Percentiles rank a stretch among this genome's conserved stretches.
These are phyloP conservation scores for Lumbricus terrestris DNA, from an alignment of 2,888 invertebrate species.

Conservation along the genomic window DNA sequence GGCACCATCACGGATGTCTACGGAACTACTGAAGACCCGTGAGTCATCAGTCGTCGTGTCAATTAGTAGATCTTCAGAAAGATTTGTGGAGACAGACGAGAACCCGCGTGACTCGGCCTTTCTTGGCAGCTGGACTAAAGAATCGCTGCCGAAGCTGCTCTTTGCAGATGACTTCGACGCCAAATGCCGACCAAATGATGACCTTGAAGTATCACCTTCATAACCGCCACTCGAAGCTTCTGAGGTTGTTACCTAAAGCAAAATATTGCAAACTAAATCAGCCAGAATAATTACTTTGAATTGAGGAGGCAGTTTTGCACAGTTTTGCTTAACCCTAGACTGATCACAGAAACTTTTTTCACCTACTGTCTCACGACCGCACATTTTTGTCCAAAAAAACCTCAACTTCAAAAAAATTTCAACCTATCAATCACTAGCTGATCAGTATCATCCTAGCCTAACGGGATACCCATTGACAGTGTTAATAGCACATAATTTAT, in stretches of 20 bases:
- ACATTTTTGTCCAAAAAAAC: too few relatives aligned
- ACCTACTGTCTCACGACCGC: too few relatives aligned
- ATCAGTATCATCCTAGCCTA: too few relatives aligned
- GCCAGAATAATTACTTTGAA: background rate
- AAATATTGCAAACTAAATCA: background rate
- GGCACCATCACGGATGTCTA: background rate
- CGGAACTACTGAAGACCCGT: background rate
- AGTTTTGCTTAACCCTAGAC: background rate
- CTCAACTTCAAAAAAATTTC: too few relatives aligned
- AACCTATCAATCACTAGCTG: too few relatives aligned
- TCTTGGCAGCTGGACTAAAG: background rate
- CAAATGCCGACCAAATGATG: background rate
- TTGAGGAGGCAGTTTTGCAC: background rate
- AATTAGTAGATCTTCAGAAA: background rate
- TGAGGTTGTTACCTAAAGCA: background rate
- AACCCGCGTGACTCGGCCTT: background rate
- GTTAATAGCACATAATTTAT: too few relatives aligned
- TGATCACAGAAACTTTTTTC: background rate
- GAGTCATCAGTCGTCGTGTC: background rate
- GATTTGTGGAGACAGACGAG: background rate
- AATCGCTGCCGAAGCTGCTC: background rate
- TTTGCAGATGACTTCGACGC: background rate
- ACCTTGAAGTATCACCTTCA: conserved; percentile 7
- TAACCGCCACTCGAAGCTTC: background rate
- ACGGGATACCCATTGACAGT: too few relatives aligned